Evolutionary conservation across 2,888 invertebrate genomes (phyloP).

Genomic region (Myopa testacea): DNA sequence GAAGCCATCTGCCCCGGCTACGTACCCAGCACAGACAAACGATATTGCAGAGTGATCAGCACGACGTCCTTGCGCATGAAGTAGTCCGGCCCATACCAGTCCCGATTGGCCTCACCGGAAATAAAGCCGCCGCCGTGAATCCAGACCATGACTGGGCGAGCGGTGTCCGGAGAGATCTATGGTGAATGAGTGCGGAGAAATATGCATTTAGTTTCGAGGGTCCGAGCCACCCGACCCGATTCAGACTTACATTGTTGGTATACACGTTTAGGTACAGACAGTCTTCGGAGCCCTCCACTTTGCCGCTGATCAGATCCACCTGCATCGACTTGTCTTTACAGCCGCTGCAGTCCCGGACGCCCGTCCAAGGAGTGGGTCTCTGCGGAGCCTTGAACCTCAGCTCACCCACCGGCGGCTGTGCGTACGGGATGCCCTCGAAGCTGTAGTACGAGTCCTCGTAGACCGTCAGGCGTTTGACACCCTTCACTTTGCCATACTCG

Average conservation of each 20-base stretch:
- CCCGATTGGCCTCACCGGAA: slow-evolving; percentile 66
- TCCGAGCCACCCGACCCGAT: neutral
- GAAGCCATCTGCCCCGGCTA: neutral
- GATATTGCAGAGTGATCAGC: slow-evolving; percentile 69
- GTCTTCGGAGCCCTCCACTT: slow-evolving; percentile 70
- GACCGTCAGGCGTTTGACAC: slow-evolving; percentile 59
- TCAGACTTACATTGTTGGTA: slow-evolving; percentile 60
- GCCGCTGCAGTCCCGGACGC: slow-evolving; percentile 65
- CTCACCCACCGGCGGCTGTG: slow-evolving; percentile 65
- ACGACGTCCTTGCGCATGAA: slow-evolving; percentile 69
- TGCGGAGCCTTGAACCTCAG: slow-evolving; percentile 68
- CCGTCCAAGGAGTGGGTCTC: slow-evolving; percentile 68
- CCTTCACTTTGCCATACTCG: slow-evolving; percentile 64
- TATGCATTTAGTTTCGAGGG: neutral
- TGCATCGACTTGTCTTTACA: slow-evolving; percentile 63
- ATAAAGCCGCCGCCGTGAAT: slow-evolving; percentile 70
- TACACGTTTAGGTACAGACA: slow-evolving; percentile 71
- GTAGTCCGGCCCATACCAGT: slow-evolving; percentile 68
- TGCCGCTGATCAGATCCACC: slow-evolving; percentile 58
- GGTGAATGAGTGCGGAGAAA: neutral
- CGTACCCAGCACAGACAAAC: slow-evolving; percentile 68
- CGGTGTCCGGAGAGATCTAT: slow-evolving; percentile 58
- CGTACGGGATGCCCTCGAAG: slow-evolving; percentile 67
- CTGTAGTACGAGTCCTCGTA: slow-evolving; percentile 63
- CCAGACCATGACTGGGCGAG: slow-evolving; percentile 69